Percentiles rank a stretch among this genome's conserved stretches.
These are phyloP conservation scores for Drosophila nasuta DNA, from an alignment of 1,140 invertebrate genomes.

Conservation along the genomic window DNA sequence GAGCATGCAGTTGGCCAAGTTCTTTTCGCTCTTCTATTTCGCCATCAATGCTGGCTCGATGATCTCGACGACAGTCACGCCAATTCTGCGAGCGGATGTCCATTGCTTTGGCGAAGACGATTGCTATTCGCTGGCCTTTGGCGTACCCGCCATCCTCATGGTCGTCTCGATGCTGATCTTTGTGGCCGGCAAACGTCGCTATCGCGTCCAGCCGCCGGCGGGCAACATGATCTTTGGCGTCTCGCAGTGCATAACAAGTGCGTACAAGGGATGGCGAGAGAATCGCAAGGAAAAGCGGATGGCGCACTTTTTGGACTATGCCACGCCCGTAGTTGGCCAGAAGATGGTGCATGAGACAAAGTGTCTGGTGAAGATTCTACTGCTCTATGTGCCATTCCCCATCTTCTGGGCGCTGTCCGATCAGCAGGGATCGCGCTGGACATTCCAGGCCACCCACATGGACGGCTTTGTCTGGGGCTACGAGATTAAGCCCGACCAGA, in stretches of 20 bases:
- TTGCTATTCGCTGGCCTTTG: constrained; percentile 97
- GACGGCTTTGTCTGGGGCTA: constrained; percentile 90
- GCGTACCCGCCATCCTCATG: constrained; percentile 95
- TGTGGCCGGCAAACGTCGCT: constrained; percentile 90
- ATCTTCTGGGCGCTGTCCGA: constrained; percentile 94
- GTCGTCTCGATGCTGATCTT: constrained; percentile 94
- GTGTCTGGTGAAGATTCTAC: constrained; percentile 88
- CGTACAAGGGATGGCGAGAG: constrained; percentile 85
- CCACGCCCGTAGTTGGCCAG: constrained; percentile 89
- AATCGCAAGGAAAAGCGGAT: constrained; percentile 84
- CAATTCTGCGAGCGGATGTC: constrained; percentile 92
- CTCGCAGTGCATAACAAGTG: constrained; percentile 89
- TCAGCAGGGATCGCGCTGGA: constrained; percentile 97
- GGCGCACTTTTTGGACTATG: constrained; percentile 93
- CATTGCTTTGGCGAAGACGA: constrained; percentile 92
- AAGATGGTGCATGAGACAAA: constrained; percentile 90
- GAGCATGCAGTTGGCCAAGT: constrained; percentile 90
- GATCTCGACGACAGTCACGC: constrained; percentile 95
- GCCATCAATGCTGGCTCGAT: constrained; percentile 96
- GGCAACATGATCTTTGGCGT: constrained; percentile 94
- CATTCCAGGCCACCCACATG: constrained; percentile 96
- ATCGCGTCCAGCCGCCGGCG: constrained; percentile 91
- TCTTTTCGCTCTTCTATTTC: constrained; percentile 98
- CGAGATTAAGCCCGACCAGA: constrained; percentile 94
- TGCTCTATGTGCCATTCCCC: constrained; percentile 90